phyloP scores from a whole-genome alignment of 2,888 invertebrate genomes.

The Agrotis exclamationis region DNA sequence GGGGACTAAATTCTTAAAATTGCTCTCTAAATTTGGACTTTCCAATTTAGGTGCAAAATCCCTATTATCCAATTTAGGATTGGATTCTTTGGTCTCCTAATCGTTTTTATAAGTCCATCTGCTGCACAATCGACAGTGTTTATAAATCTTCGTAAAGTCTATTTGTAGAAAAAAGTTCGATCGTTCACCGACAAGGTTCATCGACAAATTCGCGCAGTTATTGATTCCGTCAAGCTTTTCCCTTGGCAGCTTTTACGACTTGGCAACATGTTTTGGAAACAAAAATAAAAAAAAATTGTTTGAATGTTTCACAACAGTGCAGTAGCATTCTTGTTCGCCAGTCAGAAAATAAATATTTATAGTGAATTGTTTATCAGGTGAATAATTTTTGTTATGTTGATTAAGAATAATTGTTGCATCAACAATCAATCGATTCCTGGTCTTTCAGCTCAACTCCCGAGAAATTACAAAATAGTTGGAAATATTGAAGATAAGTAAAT shows the following conservation, averaged over 20 bases:
- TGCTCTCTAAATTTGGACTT: background rate
- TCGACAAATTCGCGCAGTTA: slow-evolving; percentile 8
- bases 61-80: slow-evolving; percentile 31
- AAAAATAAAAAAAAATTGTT: slow-evolving; percentile 47
- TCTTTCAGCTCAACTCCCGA: slow-evolving; percentile 4
- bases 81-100: slow-evolving; percentile 1
- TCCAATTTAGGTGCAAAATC: slow-evolving; percentile 11
- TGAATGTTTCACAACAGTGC: slow-evolving; percentile 30
- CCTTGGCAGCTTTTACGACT: slow-evolving; percentile 34
- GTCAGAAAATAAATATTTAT: slow-evolving; percentile 51
- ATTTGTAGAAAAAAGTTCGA: slow-evolving; percentile 22
- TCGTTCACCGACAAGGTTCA: slow-evolving; percentile 20
- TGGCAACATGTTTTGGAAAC: slow-evolving; percentile 49
- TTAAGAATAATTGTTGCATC: slow-evolving; percentile 22
- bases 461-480: slow-evolving; percentile 20
- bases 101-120: slow-evolving; percentile 4
- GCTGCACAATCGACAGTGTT: slow-evolving; percentile 11
- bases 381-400: slow-evolving; percentile 39
- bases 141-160: slow-evolving; percentile 16
- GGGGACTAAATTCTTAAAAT: background rate
- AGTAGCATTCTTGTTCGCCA: slow-evolving; percentile 33
- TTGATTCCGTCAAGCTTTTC: slow-evolving; percentile 43
- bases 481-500: slow-evolving; percentile 15
- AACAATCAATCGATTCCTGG: slow-evolving; percentile 27
- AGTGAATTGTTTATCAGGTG: slow-evolving; percentile 42